Conservation (phyloP, 2,113 vertebrate genomes). For the Pelecanoides urinatrix region DNA sequence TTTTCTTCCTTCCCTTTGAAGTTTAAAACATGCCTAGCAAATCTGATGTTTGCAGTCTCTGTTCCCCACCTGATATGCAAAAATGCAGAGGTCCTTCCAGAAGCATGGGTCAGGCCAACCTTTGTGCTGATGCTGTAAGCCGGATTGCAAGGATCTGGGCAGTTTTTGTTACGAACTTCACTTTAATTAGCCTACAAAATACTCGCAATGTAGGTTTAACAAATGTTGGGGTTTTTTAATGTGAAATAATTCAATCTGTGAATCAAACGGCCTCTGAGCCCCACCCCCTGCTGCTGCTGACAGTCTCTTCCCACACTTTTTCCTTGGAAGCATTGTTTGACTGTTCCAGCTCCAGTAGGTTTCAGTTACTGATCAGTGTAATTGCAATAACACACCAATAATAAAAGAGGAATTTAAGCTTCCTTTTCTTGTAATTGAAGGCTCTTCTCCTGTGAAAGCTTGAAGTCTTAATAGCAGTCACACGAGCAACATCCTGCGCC, state of each 20-base stretch:
- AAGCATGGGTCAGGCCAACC: not conserved
- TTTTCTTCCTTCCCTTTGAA: not conserved
- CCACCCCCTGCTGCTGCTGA: conserved; percentile 36
- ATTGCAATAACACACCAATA: conserved; percentile 51
- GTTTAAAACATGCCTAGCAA: not conserved
- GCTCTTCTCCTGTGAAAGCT: not conserved
- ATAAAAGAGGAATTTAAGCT: conserved; percentile 43
- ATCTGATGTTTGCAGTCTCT: not conserved
- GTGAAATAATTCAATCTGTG: conserved; percentile 24
- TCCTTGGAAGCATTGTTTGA: conserved; percentile 4
- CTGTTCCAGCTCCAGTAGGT: conserved; percentile 43
- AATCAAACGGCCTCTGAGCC: conserved; percentile 28
- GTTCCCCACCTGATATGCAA: not conserved
- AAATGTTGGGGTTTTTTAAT: not conserved
- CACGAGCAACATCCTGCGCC: not conserved
- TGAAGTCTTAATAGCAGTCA: conserved; percentile 3
- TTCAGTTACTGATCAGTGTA: conserved; percentile 40
- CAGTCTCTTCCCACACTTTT: conserved; percentile 49
- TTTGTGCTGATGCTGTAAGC: not conserved
- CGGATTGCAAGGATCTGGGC: not conserved
- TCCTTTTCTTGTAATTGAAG: conserved; percentile 39
- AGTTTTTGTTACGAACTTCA: not conserved
- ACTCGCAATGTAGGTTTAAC: not conserved
- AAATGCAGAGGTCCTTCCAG: not conserved
- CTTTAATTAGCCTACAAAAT: not conserved